Percentiles rank a stretch among this genome's conserved stretches.
Evolutionary conservation across 1,140 invertebrate species (phyloP).

Genomic region (Apis laboriosa): DNA sequence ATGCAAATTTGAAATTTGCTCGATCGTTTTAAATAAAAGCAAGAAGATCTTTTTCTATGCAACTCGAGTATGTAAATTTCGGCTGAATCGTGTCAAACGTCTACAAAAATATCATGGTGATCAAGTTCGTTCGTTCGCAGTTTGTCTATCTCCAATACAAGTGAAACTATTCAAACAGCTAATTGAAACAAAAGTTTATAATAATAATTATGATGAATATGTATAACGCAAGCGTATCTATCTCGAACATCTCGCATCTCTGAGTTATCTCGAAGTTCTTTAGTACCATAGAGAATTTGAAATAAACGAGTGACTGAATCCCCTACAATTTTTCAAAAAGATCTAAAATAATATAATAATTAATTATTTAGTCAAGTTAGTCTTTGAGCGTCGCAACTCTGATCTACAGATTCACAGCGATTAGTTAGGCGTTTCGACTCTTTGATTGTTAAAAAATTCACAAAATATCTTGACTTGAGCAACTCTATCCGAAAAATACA

Average conservation of each 20-base stretch:
- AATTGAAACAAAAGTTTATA: not conserved
- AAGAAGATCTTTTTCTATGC: not conserved
- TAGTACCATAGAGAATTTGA: conserved; percentile 16
- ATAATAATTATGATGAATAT: no score
- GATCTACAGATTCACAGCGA: conserved; percentile 5
- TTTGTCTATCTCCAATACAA: not conserved
- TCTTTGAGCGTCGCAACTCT: not conserved
- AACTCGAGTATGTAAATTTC: not conserved
- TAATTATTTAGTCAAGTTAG: no score
- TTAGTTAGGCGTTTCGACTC: not conserved
- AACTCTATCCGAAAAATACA: conserved; percentile 1
- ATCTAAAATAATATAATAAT: no score
- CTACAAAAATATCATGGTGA: conserved; percentile 8
- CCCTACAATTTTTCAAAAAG: not conserved
- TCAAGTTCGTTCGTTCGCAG: not conserved
- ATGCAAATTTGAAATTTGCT: no score
- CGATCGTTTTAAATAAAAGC: no score
- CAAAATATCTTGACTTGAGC: conserved; percentile 14
- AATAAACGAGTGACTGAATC: conserved; percentile 1
- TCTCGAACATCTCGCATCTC: conserved; percentile 12
- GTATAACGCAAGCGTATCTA: conserved; percentile 3
- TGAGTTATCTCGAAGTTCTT: not conserved
- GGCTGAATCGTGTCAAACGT: not conserved
- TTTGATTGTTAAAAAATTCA: not conserved
- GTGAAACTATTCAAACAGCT: not conserved